Conservation (phyloP, 2,113 vertebrate genomes). For the Tetrao urogallus region DNA sequence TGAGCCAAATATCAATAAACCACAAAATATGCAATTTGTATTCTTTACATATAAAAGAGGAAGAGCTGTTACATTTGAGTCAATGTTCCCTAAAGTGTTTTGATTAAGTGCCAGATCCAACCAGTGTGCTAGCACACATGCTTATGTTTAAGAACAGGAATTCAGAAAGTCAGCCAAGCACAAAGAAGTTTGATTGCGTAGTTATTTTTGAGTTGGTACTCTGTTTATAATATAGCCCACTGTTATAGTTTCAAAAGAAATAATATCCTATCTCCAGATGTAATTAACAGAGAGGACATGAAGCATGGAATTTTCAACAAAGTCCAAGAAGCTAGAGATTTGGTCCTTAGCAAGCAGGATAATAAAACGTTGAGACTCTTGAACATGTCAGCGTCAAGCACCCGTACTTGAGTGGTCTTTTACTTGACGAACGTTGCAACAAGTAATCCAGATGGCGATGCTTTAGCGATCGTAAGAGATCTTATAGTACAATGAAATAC, state of each 20-base stretch:
- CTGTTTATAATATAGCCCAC: background rate
- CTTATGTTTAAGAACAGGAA: background rate
- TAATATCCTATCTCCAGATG: background rate
- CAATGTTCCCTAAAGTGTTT: background rate
- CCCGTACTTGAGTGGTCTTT: rapidly evolving
- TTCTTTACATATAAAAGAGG: background rate
- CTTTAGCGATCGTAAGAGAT: background rate
- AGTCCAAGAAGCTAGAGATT: background rate
- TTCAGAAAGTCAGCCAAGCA: background rate
- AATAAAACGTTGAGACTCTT: rapidly evolving
- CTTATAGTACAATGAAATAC: background rate
- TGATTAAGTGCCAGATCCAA: background rate
- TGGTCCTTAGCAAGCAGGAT: background rate
- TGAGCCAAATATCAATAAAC: background rate
- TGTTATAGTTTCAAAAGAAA: background rate
- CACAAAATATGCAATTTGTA: background rate
- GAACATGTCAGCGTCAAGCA: background rate
- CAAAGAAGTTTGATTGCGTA: rapidly evolving
- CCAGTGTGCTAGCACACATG: background rate
- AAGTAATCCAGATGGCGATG: background rate
- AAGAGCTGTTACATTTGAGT: background rate
- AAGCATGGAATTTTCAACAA: background rate
- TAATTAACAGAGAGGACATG: background rate
- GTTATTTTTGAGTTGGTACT: background rate
- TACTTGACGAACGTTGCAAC: background rate